Evolutionary conservation across 2,797 vertebrate species (phyloP).

Genomic region (Coregonus sp.): DNA sequence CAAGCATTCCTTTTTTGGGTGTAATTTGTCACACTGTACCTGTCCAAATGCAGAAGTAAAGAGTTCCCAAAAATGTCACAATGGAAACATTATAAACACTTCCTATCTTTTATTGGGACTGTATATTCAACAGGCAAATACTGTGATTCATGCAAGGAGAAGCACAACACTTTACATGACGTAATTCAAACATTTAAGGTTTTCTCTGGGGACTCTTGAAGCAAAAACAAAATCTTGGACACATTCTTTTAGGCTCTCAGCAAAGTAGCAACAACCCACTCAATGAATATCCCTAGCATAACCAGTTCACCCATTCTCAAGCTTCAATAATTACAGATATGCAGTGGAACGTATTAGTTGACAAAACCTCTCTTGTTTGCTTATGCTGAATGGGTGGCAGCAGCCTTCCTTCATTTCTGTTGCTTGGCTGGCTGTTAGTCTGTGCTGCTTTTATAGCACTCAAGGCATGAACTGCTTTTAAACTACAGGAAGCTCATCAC

Average conservation of each 20-base stretch:
- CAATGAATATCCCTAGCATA: neutral
- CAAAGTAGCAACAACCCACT: neutral
- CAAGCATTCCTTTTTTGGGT: neutral
- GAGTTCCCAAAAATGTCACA: too few relatives aligned
- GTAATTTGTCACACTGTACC: neutral
- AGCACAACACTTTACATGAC: neutral
- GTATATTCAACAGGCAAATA: neutral
- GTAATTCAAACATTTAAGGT: neutral
- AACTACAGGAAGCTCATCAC: constrained; percentile 5
- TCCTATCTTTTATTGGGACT: neutral
- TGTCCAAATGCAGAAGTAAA: neutral
- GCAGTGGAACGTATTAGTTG: constrained; percentile 18
- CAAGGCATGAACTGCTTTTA: neutral
- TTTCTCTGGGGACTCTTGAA: neutral
- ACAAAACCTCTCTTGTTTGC: constrained; percentile 19
- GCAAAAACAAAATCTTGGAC: neutral
- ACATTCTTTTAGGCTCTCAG: neutral
- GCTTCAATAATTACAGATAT: neutral
- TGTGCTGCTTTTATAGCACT: neutral
- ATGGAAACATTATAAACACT: neutral
- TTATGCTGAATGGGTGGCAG: neutral
- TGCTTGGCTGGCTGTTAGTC: neutral
- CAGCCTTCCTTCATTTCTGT: neutral
- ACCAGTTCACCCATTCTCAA: neutral
- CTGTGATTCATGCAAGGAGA: neutral